Percentiles rank a stretch among this genome's conserved stretches.
These are phyloP conservation scores for Mallateleia sp. DNA, from an alignment of 2,888 invertebrate genomes.

Conservation along the genomic window DNA sequence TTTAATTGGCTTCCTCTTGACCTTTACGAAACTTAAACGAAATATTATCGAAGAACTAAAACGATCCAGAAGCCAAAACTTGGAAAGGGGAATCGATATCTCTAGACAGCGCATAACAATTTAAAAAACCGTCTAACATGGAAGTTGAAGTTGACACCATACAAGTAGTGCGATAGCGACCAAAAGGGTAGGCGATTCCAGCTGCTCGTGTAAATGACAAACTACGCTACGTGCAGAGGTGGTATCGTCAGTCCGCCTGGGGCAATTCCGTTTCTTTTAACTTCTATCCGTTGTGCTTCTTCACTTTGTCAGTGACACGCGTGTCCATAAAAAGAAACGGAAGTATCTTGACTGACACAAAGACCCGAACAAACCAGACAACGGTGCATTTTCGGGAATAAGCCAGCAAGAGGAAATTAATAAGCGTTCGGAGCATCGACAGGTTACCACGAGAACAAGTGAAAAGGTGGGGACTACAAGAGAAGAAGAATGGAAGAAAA, in stretches of 20 bases:
- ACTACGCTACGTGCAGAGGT: slow-evolving; percentile 29
- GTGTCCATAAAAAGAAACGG: slow-evolving; percentile 36
- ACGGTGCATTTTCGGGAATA: slow-evolving; percentile 2
- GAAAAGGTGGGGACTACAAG: neutral
- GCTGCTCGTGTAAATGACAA: slow-evolving; percentile 63
- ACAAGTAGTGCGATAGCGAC: slow-evolving; percentile 10
- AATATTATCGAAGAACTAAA: too few relatives aligned
- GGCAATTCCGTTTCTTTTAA: slow-evolving; percentile 61
- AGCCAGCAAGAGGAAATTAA: slow-evolving; percentile 15
- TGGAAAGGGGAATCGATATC: slow-evolving; percentile 10
- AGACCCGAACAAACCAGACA: too few relatives aligned
- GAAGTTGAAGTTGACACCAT: too few relatives aligned
- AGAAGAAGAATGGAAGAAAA: slow-evolving; percentile 18
- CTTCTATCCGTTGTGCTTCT: slow-evolving; percentile 21
- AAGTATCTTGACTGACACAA: slow-evolving; percentile 38
- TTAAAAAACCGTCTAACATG: too few relatives aligned
- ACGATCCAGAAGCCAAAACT: too few relatives aligned
- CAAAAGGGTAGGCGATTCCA: slow-evolving; percentile 14
- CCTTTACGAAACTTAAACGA: too few relatives aligned
- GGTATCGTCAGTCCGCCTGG: slow-evolving; percentile 36
- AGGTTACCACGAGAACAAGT: slow-evolving; percentile 15
- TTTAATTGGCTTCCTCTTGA: too few relatives aligned
- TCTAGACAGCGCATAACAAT: slow-evolving; percentile 3
- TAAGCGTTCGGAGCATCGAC: slow-evolving; percentile 28
- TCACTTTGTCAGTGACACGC: slow-evolving; percentile 39